A percentile compares a stretch with the other conserved stretches of the same genome.
phyloP scores from a whole-genome alignment of 2,888 invertebrate species.

The Caenorhabditis zanzibari region DNA sequence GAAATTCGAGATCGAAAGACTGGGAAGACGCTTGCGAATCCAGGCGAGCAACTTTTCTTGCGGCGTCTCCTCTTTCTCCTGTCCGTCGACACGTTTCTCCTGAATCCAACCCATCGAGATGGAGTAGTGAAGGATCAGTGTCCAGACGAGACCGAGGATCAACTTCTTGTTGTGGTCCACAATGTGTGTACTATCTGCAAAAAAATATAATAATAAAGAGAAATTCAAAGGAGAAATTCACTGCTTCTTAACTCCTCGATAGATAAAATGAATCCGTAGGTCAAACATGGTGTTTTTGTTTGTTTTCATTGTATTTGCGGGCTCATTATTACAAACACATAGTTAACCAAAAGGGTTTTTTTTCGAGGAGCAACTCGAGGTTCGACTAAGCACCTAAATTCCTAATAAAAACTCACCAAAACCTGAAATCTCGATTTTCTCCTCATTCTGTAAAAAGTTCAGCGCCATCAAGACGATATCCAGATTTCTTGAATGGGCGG shows the following conservation, averaged over 20 bases:
- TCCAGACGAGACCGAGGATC: conserved; percentile 95
- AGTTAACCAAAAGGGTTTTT: no score
- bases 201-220: background rate
- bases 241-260: background rate
- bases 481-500: conserved; percentile 92
- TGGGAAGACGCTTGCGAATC: conserved; percentile 88
- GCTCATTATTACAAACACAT: conserved; percentile 31
- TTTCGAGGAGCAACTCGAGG: conserved; percentile 5
- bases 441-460: conserved; percentile 90
- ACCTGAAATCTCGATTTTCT: conserved; percentile 93
- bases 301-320: conserved; percentile 34
- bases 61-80: conserved; percentile 84
- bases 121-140: conserved; percentile 93
- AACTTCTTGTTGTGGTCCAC: conserved; percentile 93
- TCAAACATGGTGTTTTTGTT: conserved; percentile 64
- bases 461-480: conserved; percentile 94
- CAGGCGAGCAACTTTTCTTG: conserved; percentile 89
- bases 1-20: conserved; percentile 84
- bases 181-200: conserved; percentile 91
- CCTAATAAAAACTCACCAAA: conserved; percentile 89
- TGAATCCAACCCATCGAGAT: conserved; percentile 87
- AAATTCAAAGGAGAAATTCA: background rate
- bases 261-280: conserved; percentile 30
- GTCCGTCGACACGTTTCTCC: conserved; percentile 68
- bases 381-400: no score